Evolutionary conservation across 2,888 invertebrate species (phyloP).

Genomic region (Falcaria lacertinaria): DNA sequence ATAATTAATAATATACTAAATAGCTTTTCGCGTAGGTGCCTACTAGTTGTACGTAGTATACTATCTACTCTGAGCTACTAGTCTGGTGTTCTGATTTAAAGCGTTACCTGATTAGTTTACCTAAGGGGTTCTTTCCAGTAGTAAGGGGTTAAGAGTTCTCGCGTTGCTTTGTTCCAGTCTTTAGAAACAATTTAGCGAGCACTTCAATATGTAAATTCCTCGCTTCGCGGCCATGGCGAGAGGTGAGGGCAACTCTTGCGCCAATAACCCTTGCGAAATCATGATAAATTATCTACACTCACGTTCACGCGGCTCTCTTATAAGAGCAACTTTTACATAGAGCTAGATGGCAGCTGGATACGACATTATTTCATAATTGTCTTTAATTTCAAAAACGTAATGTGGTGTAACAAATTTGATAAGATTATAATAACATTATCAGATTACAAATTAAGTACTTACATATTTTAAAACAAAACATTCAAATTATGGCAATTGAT

Average conservation of each 20-base stretch:
- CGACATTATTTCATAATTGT: slow-evolving; percentile 17
- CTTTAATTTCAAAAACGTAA: too few species aligned
- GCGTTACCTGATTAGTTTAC: too few species aligned
- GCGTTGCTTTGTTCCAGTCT: slow-evolving; percentile 18
- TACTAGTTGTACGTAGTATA: too few species aligned
- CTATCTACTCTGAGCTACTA: too few species aligned
- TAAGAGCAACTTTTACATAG: slow-evolving; percentile 38
- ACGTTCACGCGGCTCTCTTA: slow-evolving; percentile 52
- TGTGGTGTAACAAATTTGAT: too few species aligned
- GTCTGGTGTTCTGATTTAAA: too few species aligned
- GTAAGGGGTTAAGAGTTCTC: slow-evolving; percentile 2
- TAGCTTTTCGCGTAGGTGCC: too few species aligned
- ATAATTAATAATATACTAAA: too few species aligned
- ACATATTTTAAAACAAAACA: too few species aligned
- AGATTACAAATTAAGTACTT: too few species aligned
- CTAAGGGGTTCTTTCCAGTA: slow-evolving; percentile 12
- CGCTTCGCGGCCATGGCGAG: slow-evolving; percentile 38
- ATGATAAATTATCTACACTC: slow-evolving; percentile 78
- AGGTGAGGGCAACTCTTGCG: slow-evolving; percentile 55
- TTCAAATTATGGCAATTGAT: too few species aligned
- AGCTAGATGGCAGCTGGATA: slow-evolving; percentile 31
- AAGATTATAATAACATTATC: too few species aligned
- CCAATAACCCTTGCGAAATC: slow-evolving; percentile 74
- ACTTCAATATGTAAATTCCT: slow-evolving; percentile 64
- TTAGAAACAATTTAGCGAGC: slow-evolving; percentile 54